Base-by-base conservation (phyloP, 2,113 vertebrate species). In the Acinonyx jubatus region DNA sequence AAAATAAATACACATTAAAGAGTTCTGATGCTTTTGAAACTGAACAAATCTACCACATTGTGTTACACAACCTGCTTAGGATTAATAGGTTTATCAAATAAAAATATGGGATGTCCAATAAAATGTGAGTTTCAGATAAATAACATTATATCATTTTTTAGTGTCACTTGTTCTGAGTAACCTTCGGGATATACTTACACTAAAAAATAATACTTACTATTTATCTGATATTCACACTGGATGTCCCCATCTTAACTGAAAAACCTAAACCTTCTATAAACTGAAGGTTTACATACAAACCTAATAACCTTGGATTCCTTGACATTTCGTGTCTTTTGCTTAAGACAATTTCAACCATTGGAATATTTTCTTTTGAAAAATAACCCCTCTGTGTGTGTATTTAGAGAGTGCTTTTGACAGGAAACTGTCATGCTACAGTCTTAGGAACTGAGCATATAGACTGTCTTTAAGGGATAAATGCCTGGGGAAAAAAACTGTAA, bases 11-110 rank as follows among this genome's bases (percentile, higher is more conserved):
- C 11, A 50, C 50, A 50, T 50, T 50, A 50, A 57, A 95, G 73
- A 80, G 15, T 83, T 88, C 66, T 91, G 52, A 84, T 73, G 31
- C 63, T 97, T 96, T 86, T 52, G 38, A 97, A 97, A 89, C 9
- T 85, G n/a, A 92, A 66, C n/a, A 94, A 61, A 87, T 82, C 29
- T 25, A 87, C 33, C 36, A 31, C 36, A 15, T 65, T 84, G 41
- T 80, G 68, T 92, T 61, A 94, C 27, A 95, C 16, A 94, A 31
- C 21, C 48, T 88, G 79, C 31, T 95, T 52, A 73, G n/a, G 16
- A 7, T 94, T 38, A n/a, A 48, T 48, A 90, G 66, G 73, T 68
- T 87, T 57, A 91, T 25, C 61, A 87, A 97, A 79, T 82, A 89
- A 97, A 95, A 95, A 21, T 38, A 74, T 3, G 36, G 27, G 15